Percentiles rank a stretch among this genome's conserved stretches.
phyloP scores from a whole-genome alignment of 2,113 vertebrate genomes.

The Ginglymostoma cirratum region DNA sequence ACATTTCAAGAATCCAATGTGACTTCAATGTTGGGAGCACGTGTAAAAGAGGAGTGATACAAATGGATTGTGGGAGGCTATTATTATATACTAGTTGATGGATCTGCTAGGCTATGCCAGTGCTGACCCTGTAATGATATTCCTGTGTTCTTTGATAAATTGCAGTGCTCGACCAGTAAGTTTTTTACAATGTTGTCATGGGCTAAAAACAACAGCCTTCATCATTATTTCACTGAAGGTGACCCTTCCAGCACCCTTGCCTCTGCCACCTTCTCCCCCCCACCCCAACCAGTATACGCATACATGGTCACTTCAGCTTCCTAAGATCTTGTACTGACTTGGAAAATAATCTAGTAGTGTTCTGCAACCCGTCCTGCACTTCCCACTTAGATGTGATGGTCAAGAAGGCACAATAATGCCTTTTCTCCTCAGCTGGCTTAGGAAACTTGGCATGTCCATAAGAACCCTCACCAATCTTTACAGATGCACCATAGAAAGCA shows the following conservation, averaged over 20 bases:
- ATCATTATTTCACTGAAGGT: slow-evolving; percentile 2
- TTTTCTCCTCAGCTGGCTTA: too few species aligned
- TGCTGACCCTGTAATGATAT: slow-evolving; percentile 9
- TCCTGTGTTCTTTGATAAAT: neutral
- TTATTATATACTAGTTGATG: neutral
- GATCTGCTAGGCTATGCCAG: neutral
- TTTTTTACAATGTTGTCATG: slow-evolving; percentile 5
- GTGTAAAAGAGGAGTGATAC: neutral
- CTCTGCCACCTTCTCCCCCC: neutral
- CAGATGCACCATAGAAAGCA: too few species aligned
- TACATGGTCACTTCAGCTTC: neutral
- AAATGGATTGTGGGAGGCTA: neutral
- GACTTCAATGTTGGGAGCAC: neutral
- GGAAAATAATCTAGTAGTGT: neutral
- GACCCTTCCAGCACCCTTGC: neutral
- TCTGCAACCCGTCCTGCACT: neutral
- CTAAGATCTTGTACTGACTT: neutral
- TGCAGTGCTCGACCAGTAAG: neutral
- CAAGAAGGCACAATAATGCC: too few species aligned
- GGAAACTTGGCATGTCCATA: too few species aligned
- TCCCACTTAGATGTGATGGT: too few species aligned
- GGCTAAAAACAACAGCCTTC: neutral
- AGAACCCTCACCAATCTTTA: too few species aligned
- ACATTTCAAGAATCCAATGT: neutral
- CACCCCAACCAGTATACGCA: too few species aligned